Evolutionary conservation across 2,797 vertebrate species (phyloP).

Genomic region (Siniperca obscura): DNA sequence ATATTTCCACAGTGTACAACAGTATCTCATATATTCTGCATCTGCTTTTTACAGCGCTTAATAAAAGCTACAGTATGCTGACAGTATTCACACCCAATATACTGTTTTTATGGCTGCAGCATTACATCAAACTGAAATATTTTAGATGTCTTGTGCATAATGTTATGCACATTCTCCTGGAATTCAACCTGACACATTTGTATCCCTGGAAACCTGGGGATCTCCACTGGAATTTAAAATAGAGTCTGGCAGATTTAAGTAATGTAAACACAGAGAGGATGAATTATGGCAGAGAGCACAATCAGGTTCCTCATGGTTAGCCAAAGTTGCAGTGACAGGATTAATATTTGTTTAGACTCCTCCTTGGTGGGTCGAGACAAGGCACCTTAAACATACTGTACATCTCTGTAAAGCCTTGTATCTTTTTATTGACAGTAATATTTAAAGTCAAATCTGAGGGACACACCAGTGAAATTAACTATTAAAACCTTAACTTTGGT

Average conservation of each 20-base stretch:
- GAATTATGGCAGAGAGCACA: not conserved
- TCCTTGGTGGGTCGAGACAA: not conserved
- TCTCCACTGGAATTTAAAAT: conserved; percentile 15
- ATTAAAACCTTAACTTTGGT: not conserved
- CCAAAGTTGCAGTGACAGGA: not conserved
- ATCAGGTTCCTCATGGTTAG: not conserved
- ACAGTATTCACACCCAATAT: conserved; percentile 38
- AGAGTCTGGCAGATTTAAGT: conserved; percentile 23
- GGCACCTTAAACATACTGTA: not conserved
- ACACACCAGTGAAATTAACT: not conserved
- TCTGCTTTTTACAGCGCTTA: conserved; percentile 28
- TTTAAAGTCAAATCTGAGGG: not conserved
- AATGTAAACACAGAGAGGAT: conserved; percentile 10
- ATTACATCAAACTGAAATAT: conserved; percentile 50
- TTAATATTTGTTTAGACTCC: conserved; percentile 3
- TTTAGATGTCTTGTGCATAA: conserved; percentile 27
- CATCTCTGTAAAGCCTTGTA: not conserved
- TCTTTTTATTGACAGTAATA: not conserved
- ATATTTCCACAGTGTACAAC: not conserved
- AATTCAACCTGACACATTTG: conserved; percentile 35
- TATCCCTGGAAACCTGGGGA: conserved; percentile 17
- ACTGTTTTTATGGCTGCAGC: conserved; percentile 41
- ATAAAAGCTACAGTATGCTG: conserved; percentile 20
- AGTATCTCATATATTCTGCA: conserved; percentile 16
- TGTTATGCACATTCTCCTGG: conserved; percentile 25